A percentile compares a stretch with the other conserved stretches of the same genome.
Conservation (phyloP, 2,888 invertebrate species). For the Nymphalis polychloros region DNA sequence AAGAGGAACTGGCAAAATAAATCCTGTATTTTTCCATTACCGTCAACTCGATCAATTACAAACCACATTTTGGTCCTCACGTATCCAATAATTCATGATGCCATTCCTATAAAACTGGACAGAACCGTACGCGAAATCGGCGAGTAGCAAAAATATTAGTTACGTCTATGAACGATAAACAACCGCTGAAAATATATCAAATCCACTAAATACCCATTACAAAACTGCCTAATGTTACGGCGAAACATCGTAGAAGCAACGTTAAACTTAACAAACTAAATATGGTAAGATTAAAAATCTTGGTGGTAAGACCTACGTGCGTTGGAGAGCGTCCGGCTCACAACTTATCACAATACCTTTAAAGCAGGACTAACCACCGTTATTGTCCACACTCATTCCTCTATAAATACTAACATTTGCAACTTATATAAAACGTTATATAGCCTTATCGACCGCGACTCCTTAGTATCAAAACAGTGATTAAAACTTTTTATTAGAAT, state of each 20-base stretch:
- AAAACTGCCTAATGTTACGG: slow-evolving; percentile 64
- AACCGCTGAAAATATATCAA: slow-evolving; percentile 75
- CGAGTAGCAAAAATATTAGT: slow-evolving; percentile 76
- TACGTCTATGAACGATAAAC: slow-evolving; percentile 67
- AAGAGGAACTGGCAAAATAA: slow-evolving; percentile 82
- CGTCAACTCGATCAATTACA: slow-evolving; percentile 55
- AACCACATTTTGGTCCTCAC: slow-evolving; percentile 73
- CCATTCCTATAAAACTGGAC: slow-evolving; percentile 77
- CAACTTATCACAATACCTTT: slow-evolving; percentile 63
- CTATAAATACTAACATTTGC: slow-evolving; percentile 70
- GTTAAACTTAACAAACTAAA: slow-evolving; percentile 71
- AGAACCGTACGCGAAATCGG: slow-evolving; percentile 65
- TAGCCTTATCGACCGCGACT: slow-evolving; percentile 50
- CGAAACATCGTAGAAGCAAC: slow-evolving; percentile 68
- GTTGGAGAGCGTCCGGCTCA: slow-evolving; percentile 46
- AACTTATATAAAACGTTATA: slow-evolving; percentile 63
- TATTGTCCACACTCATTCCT: slow-evolving; percentile 76
- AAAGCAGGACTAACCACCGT: slow-evolving; percentile 63
- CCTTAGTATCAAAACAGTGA: slow-evolving; percentile 69
- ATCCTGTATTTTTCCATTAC: slow-evolving; percentile 68
- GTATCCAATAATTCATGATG: slow-evolving; percentile 72
- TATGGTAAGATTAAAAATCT: slow-evolving; percentile 63
- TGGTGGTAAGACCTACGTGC: slow-evolving; percentile 57
- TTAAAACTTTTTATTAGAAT: slow-evolving; percentile 58
- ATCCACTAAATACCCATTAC: slow-evolving; percentile 76